These are phyloP conservation scores for Podocnemis expansa DNA, from an alignment of 2,113 vertebrate genomes.

Conservation along the genomic window DNA sequence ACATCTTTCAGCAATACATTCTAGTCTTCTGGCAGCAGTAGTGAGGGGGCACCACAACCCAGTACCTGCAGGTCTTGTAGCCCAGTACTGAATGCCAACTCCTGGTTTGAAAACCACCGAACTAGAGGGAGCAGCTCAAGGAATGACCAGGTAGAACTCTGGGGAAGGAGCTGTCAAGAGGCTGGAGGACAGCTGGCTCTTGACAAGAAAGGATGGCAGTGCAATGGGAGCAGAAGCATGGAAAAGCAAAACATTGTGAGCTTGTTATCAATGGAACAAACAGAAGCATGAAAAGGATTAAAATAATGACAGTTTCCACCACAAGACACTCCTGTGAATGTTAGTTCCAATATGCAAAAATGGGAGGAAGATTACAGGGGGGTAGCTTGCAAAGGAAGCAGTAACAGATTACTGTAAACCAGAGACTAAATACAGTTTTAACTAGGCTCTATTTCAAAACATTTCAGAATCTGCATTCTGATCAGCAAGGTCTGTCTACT, in stretches of 20 bases:
- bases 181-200: not conserved
- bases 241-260: not conserved
- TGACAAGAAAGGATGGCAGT: not conserved
- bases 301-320: not conserved
- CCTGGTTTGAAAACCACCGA: too few species aligned
- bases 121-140: not conserved
- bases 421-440: constrained; percentile 35
- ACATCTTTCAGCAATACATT: too few species aligned
- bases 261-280: not conserved
- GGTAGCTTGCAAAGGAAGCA: not conserved
- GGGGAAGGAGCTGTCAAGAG: not conserved
- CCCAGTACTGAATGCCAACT: too few species aligned
- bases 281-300: not conserved
- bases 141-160: not conserved
- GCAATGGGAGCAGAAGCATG: not conserved
- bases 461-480: constrained; percentile 46
- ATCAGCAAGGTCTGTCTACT: constrained; percentile 47
- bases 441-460: constrained; percentile 29
- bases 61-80: too few species aligned
- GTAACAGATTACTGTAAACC: constrained; percentile 27
- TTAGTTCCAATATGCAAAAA: not conserved
- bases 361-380: not conserved
- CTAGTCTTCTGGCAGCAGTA: too few species aligned
- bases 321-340: not conserved
- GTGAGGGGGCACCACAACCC: too few species aligned